Evolutionary conservation across 2,888 invertebrate species (phyloP).

Genomic region (Amphipyra tragopoginis): DNA sequence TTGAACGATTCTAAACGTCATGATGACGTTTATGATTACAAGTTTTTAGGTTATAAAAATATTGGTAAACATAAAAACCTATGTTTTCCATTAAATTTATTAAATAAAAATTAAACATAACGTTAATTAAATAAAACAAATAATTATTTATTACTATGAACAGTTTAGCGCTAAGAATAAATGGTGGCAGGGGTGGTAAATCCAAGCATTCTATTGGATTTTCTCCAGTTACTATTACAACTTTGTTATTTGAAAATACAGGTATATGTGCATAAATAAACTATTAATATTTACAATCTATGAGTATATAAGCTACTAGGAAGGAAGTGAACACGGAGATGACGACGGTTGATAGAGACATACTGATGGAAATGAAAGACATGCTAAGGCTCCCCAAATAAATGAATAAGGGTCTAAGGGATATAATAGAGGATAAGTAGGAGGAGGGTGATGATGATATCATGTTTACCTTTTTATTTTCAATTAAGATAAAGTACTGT

Average conservation of each 20-base stretch:
- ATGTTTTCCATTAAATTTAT: neutral
- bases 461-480: no score
- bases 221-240: constrained; percentile 64
- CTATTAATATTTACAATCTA: neutral
- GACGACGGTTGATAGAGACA: no score
- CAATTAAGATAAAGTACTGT: no score
- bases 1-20: no score
- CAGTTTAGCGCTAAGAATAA: constrained; percentile 74
- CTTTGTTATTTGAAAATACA: constrained; percentile 32
- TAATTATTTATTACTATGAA: constrained; percentile 67
- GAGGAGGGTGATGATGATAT: no score
- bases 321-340: no score
- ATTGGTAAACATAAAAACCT: constrained; percentile 14
- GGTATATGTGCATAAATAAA: constrained; percentile 37
- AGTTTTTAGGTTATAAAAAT: constrained; percentile 31
- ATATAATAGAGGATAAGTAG: no score
- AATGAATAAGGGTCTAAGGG: no score
- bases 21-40: constrained; percentile 7
- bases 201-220: constrained; percentile 68
- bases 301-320: no score
- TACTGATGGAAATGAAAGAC: no score
- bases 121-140: neutral
- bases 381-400: no score
- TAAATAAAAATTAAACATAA: neutral
- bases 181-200: constrained; percentile 70